Evolutionary conservation across 2,888 invertebrate species (phyloP).

Genomic region (Eremobia ochroleuca): DNA sequence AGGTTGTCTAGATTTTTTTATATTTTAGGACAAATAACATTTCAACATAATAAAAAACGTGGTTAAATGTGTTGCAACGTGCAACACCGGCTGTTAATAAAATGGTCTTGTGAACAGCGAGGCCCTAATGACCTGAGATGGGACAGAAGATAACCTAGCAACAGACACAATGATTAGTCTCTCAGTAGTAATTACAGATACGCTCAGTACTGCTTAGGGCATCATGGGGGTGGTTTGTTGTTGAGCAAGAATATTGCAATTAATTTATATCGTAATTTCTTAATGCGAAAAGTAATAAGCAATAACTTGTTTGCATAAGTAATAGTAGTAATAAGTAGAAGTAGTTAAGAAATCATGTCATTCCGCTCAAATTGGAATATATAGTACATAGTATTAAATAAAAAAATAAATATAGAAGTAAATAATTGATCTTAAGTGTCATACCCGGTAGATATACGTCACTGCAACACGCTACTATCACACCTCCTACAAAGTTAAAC

Average conservation of each 20-base stretch:
- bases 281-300: background rate
- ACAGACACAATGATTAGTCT: background rate
- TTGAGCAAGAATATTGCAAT: background rate
- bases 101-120: background rate
- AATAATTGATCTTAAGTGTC: background rate
- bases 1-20: background rate
- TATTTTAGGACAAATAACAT: background rate
- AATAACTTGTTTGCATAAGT: background rate
- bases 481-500: background rate
- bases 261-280: background rate
- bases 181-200: background rate
- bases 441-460: background rate
- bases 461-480: background rate
- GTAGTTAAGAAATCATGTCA: background rate
- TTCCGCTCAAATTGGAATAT: background rate
- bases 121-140: background rate
- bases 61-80: background rate
- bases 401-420: background rate
- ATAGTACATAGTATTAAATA: background rate
- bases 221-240: background rate
- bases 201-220: background rate
- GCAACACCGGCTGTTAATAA: background rate
- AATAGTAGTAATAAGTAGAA: background rate
- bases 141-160: background rate
- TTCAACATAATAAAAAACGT: background rate